A percentile compares a stretch with the other conserved stretches of the same genome.
Evolutionary conservation across 1,140 invertebrate genomes (phyloP).

Genomic region (Glossosoma conforme): DNA sequence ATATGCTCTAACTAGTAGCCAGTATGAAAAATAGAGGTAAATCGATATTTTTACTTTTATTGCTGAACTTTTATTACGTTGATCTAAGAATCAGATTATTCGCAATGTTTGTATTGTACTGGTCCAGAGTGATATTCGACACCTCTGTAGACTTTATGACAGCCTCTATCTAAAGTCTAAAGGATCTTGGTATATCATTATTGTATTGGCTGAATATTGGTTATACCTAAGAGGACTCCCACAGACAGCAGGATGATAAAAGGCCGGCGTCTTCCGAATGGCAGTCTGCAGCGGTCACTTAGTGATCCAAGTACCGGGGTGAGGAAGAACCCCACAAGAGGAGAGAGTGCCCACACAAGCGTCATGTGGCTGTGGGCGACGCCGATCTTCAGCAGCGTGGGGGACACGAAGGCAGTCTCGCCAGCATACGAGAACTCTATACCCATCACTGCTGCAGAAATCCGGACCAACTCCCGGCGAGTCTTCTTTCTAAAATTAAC

Average conservation of each 20-base stretch:
- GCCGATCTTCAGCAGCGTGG: constrained; percentile 88
- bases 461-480: constrained; percentile 72
- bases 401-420: constrained; percentile 95
- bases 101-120: too few species aligned
- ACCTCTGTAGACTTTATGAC: too few species aligned
- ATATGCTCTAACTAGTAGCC: too few species aligned
- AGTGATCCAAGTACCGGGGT: constrained; percentile 88
- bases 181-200: not conserved
- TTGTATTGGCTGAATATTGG: too few species aligned
- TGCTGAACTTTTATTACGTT: too few species aligned
- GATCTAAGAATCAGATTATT: too few species aligned
- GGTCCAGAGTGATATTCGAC: too few species aligned
- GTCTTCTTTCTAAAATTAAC: constrained; percentile 67
- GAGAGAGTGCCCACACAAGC: constrained; percentile 90
- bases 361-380: constrained; percentile 90
- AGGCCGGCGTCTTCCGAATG: constrained; percentile 78
- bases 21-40: too few species aligned
- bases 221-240: constrained; percentile 83
- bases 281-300: constrained; percentile 80
- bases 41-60: too few species aligned
- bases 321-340: constrained; percentile 87
- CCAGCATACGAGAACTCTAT: constrained; percentile 97
- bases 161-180: too few species aligned
- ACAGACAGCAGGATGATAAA: constrained; percentile 87
- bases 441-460: constrained; percentile 93